Evolutionary conservation across 35 echinoderm and acorn worm genomes (phyloP), one percentile per base, ranked within the genome.

Genomic region (Chiridota heheva): DNA sequence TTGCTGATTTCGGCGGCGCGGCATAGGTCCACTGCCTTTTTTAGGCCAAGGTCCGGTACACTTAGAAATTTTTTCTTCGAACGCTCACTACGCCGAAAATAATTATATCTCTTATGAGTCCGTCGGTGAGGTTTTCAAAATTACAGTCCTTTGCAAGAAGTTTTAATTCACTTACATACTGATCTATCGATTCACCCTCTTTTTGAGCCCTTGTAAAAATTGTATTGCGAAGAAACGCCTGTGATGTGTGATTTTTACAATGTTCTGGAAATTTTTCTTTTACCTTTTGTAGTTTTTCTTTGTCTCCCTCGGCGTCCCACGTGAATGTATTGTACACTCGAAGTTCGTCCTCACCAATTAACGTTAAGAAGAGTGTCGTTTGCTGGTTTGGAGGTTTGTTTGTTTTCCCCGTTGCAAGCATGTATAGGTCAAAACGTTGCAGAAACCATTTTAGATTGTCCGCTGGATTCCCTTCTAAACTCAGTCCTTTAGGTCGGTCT

Each of bases 161-260:
- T 39, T 40, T 45, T 20, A 84, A 65, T 18, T 70, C 49, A 15
- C 47, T 40, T 20, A 72, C 63, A 61, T 72, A 84, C 20, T 58
- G 32, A 40, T 84, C 66, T 31, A 83, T 68, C 4, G 63, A 55
- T 69, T 83, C 80, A 33, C 24, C 28, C 40, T 22, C 17, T 33
- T 27, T 45, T 60, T 84, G 81, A 26, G 26, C 24, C 22, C 67
- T 58, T 4, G 63, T 39, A 36, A 33, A 53, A 60, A 72, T 72
- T 15, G 25, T 42, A 34, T 57, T n/a, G n/a, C n/a, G n/a, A n/a
- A n/a, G n/a, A n/a, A n/a, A n/a, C n/a, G 65, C 25, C 81, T 69
- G 12, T 84, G 47, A 25, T 72, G 60, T 33, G 47, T 84, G 22
- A 84, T 35, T 42, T 84, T 84, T 55, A 33, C 63, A 57, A 34